phyloP scores from a whole-genome alignment of 2,888 invertebrate species.

The Caenorhabditis uteleia region DNA sequence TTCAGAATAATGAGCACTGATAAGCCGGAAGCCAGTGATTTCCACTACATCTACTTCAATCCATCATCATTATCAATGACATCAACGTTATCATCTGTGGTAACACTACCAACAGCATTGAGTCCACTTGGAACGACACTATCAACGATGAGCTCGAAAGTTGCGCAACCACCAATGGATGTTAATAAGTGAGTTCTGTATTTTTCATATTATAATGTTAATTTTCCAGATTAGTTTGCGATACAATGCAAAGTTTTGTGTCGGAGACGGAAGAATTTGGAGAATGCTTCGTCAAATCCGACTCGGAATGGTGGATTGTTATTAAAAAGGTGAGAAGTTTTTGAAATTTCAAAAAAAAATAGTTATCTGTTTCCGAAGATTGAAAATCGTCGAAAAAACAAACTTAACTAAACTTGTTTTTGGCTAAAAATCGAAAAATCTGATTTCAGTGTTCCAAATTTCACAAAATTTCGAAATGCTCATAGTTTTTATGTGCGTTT shows the following conservation, averaged over 20 bases:
- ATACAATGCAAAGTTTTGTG: constrained; percentile 57
- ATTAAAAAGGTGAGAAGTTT: constrained; percentile 52
- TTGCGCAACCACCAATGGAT: constrained; percentile 38
- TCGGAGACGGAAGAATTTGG: constrained; percentile 53
- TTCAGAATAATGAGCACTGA: no score
- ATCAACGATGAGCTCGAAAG: constrained; percentile 14
- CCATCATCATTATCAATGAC: constrained; percentile 61
- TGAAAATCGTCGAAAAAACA: background rate
- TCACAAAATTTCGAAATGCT: no score
- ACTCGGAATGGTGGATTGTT: constrained; percentile 66
- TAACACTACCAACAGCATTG: constrained; percentile 3
- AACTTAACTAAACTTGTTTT: no score
- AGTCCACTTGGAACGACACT: background rate
- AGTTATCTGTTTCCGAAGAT: background rate
- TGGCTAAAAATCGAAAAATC: no score
- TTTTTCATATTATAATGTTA: background rate
- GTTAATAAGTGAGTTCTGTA: constrained; percentile 34
- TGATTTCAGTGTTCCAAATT: no score
- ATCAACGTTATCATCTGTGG: constrained; percentile 46
- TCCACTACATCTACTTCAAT: constrained; percentile 68
- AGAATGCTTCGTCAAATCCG: constrained; percentile 59
- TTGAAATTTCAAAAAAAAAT: background rate
- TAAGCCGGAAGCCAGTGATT: constrained; percentile 45
- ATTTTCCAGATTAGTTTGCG: constrained; percentile 55
- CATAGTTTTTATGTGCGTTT: no score